Base-by-base conservation (phyloP, 1,140 invertebrate species). In the Cydia amplana region DNA sequence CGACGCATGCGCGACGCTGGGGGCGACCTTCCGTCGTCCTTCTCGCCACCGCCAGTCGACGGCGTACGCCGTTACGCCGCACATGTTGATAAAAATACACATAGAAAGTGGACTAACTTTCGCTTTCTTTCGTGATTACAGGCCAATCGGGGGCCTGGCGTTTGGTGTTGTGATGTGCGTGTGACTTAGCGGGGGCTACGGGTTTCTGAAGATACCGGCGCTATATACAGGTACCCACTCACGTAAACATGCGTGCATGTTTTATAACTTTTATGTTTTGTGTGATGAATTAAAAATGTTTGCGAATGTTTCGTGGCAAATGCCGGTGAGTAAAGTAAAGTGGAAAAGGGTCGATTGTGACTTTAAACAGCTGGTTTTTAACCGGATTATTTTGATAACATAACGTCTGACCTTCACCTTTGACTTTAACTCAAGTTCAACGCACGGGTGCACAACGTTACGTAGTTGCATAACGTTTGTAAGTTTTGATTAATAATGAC, bases 1-100 rank as follows among this genome's bases (percentile, higher is more conserved):
- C 64, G 74, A 83, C 88, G 88, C 90, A 88, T 90, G 88, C 88
- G 89, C 84, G 77, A 65, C 74, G 70, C 73, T 79, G 72, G 83
- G 72, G 72, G 73, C 85, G 91, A 93, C 91, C 91, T 93, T 91
- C 85, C 78, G 80, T 83, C 88, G 91, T 90, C 91, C 91, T 93
- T 78, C 81, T 82, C 20, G 67, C 76, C 40, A 14, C 12, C 40
- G 40, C 43, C 83, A 91, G 89, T 91, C 82, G 82, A 79, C 84
- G 83, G 83, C 85, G 77, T 76, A 80, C 82, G 83, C 83, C 83
- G 86, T 80, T 79, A 76, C 75, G 78, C 78, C 80, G 74, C 82
- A 83, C 86, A 85, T 86, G 85, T 85, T 85, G 85, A 84, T 81
- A 85, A 81, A 80, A 73, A 49, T 55, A 81, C 55, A 55, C 74